Evolutionary conservation across 1,140 invertebrate genomes (phyloP).

Genomic region (Drosophila sechellia): DNA sequence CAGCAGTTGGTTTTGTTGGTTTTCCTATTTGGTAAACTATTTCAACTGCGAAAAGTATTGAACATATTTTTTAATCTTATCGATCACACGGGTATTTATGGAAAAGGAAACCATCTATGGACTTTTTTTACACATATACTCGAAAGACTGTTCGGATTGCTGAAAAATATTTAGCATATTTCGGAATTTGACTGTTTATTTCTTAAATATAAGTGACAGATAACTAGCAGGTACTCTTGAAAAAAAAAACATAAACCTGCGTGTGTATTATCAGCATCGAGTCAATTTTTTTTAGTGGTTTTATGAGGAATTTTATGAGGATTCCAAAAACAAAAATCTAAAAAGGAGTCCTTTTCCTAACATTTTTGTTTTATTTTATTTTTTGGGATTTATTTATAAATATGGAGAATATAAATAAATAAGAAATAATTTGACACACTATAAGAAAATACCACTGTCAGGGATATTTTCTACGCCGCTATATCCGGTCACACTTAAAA

Average conservation of each 20-base stretch:
- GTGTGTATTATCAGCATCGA: no score
- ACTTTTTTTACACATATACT: neutral
- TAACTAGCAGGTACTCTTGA: neutral
- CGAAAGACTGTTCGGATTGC: neutral
- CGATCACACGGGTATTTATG: neutral
- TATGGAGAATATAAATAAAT: no score
- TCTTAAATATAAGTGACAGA: neutral
- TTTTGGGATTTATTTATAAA: no score
- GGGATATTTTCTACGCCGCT: no score
- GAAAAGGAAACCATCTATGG: neutral
- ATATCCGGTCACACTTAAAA: neutral
- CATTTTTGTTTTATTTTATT: no score
- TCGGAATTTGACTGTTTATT: neutral
- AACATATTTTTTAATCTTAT: slow-evolving; percentile 1
- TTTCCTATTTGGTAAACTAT: neutral
- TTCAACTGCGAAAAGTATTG: neutral
- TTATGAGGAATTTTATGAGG: no score
- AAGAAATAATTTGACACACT: no score
- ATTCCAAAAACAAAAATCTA: no score
- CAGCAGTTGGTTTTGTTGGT: neutral
- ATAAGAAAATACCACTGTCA: no score
- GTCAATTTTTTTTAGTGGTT: no score
- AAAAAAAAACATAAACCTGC: no score
- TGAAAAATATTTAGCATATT: slow-evolving; percentile 4
- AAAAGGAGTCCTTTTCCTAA: no score